Base-by-base conservation (phyloP, 1,140 invertebrate species). In the Drosophila equinoxialis region DNA sequence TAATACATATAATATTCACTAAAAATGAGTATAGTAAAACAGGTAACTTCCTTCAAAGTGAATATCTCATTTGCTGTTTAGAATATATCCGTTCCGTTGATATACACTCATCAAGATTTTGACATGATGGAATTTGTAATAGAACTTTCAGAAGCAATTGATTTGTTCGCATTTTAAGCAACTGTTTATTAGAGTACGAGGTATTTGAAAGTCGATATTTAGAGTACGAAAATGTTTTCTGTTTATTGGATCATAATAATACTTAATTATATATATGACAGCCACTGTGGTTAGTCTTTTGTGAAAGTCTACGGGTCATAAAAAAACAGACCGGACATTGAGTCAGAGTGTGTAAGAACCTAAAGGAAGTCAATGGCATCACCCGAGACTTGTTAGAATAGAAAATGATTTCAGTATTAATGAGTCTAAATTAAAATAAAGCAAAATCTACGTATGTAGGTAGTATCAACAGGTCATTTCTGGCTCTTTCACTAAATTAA, bases 231-330 rank as follows among this genome's bases (percentile, higher is more conserved):
- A 51, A 8, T 10, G 10, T 5, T 51, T n/a, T 11, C 3, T 23
- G 14, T 51, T 23, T 51, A 51, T 51, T 51, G 45, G 45, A 51
- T 51, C 45, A 5, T 51, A 48, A 48, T 48, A 48, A 65, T 54
- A 45, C 26, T 62, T 63, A 54, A 55, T 65, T 59, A 74, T 70
- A 65, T 68, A 35, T 57, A 35, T 61, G 42, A 39, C 20, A 23
- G 26, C 39, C 17, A 37, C 45, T 67, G 70, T 23, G 26, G 3
- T 42, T 62, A 30, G 7, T 30, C 23, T 42, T 42, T 62, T 62
- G 60, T 20, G 33, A 59, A 59, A 37, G 57, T 39, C 14, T 33
- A 33, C 57, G 14, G 35, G 14, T 37, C 57, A 59, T 37, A 30
- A 30, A 30, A 59, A 35, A 17, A 13, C 57, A 20, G 57, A 59